Base-by-base conservation (phyloP, 1,140 invertebrate species). In the Hycleus cichorii region DNA sequence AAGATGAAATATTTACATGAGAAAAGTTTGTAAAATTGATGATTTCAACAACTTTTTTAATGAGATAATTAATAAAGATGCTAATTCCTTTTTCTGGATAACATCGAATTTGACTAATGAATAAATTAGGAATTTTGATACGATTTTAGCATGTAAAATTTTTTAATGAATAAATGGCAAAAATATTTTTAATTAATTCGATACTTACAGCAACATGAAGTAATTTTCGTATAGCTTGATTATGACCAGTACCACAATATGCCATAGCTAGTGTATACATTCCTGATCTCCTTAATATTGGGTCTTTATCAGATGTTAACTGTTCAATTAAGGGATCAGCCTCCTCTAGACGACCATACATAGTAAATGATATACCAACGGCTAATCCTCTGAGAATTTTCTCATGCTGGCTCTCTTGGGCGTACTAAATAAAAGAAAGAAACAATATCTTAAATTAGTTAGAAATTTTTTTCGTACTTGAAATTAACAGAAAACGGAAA, bases 261-360 rank as follows among this genome's bases (percentile, higher is more conserved):
- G 97, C 96, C 87, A 98, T 97, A 0, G 95, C 96, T 12, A 99
- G 80, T 0, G 95, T 98, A 73, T 97, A 97, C 86, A 98, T 98
- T 50, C 92, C 97, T 54, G 93, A 94, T 59, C 96, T 83, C 52
- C 93, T 81, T 10, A 90, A 69, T 54, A 95, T 87, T 6, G 93
- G 89, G 78, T 94, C 91, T 73, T 92, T 92, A 68, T 93, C 90
- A 55, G 83, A 81, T 46, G 87, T 85, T 6, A 99, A 81, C 47
- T 87, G 88, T 62, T 90, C 87, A 39, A 99, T 90, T n/a, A 99
- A 76, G 5, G 86, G 84, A 78, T 99, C 95, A 4, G 95, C 95
- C 74, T 97, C 93, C 71, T 99, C 97, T 60, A 97, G 78, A 11
- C 93, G 83, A 9, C 95, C 95, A 74, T 97, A 99, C 90, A 97